phyloP scores from a whole-genome alignment of 2,113 vertebrate species.

The Eidolon helvum region DNA sequence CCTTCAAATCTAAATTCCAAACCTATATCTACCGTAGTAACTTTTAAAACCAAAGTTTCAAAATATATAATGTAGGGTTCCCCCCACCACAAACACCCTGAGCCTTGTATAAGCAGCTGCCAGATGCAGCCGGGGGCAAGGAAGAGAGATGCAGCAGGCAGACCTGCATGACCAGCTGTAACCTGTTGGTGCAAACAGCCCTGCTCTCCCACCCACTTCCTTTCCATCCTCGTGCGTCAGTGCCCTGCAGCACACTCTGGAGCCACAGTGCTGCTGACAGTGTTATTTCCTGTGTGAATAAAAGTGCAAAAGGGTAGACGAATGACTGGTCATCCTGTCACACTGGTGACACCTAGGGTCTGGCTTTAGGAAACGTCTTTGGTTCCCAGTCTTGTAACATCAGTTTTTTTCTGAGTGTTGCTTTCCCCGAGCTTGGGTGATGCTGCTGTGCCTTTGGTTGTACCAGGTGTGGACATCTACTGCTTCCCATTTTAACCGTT shows the following conservation, averaged over 20 bases:
- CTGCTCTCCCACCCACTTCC: background rate
- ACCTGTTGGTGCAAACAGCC: background rate
- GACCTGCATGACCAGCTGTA: background rate
- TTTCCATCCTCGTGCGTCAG: conserved; percentile 46
- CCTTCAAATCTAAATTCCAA: background rate
- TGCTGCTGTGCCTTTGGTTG: background rate
- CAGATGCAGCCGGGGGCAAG: background rate
- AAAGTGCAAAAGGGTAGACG: background rate
- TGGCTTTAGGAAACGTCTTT: background rate
- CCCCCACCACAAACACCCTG: background rate
- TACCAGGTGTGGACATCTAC: background rate
- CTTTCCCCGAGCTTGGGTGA: background rate
- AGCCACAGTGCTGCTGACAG: background rate
- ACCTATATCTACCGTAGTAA: background rate
- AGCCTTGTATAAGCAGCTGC: background rate
- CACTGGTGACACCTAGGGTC: conserved; percentile 5
- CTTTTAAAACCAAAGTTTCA: background rate
- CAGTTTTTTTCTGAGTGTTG: too few species aligned
- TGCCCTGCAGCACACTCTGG: background rate
- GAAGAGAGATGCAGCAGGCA: background rate
- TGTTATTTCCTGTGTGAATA: conserved; percentile 56
- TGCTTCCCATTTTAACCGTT: background rate
- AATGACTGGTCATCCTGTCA: background rate
- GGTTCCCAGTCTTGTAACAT: background rate
- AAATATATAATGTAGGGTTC: background rate